A percentile compares a stretch with the other conserved stretches of the same genome.
phyloP scores from a whole-genome alignment of 2,888 invertebrate genomes.

The Strigamia transsilvanica region DNA sequence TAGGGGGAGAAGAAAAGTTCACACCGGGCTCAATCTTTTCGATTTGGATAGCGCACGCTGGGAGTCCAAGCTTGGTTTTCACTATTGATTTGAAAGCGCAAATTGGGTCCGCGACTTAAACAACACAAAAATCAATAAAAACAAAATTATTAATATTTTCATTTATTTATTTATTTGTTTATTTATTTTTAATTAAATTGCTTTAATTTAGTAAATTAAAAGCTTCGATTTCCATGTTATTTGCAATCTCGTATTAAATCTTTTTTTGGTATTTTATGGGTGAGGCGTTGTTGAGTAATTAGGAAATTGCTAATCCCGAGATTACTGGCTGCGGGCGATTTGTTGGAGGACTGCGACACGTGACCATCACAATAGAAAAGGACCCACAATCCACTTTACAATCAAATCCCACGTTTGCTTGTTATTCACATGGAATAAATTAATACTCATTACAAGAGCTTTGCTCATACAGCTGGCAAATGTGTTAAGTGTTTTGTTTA shows the following conservation, averaged over 20 bases:
- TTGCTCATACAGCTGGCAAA: conserved; percentile 23
- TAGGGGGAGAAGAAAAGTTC: conserved; percentile 49
- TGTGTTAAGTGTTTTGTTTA: conserved; percentile 21
- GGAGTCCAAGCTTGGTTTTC: conserved; percentile 35
- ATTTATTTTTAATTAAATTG: not conserved
- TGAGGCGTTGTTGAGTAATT: conserved; percentile 31
- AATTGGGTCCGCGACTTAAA: not conserved
- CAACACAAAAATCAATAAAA: not conserved
- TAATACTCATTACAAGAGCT: conserved; percentile 8
- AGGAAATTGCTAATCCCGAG: conserved; percentile 40
- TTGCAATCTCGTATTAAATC: not conserved
- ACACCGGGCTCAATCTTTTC: conserved; percentile 48
- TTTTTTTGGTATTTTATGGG: not conserved
- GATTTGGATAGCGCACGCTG: conserved; percentile 38
- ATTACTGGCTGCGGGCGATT: conserved; percentile 47
- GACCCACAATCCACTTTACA: conserved; percentile 46
- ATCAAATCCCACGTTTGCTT: conserved; percentile 46
- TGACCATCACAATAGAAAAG: conserved; percentile 13
- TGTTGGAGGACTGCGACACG: conserved; percentile 19
- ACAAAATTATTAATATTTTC: not conserved
- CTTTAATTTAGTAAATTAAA: too few relatives aligned
- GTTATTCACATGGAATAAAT: conserved; percentile 47
- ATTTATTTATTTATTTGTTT: not conserved
- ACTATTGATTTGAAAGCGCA: conserved; percentile 7
- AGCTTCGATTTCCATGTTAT: not conserved